Percentiles rank a stretch among this genome's conserved stretches.
Conservation (phyloP, 2,113 vertebrate species). For the Butorides virescens region DNA sequence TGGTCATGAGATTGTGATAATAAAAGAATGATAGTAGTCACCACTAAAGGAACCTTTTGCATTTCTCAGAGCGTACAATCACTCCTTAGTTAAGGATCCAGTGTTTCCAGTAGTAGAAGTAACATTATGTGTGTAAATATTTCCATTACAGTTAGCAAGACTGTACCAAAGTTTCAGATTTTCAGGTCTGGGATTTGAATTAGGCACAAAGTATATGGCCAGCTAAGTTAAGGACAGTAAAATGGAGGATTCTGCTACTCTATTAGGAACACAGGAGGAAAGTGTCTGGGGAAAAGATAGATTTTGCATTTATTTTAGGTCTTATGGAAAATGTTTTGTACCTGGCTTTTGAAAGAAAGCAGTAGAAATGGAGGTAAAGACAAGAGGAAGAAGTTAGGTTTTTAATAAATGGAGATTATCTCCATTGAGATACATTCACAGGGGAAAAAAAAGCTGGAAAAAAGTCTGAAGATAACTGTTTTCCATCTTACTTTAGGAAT, state of each 20-base stretch:
- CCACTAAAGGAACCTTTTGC: background rate
- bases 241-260: background rate
- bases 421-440: background rate
- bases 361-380: background rate
- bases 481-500: background rate
- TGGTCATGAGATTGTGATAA: background rate
- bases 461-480: background rate
- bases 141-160: background rate
- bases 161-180: background rate
- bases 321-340: background rate
- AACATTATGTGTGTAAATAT: background rate
- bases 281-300: background rate
- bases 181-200: background rate
- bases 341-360: background rate
- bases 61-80: background rate
- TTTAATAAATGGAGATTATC: background rate
- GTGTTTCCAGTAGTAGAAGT: background rate
- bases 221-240: background rate
- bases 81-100: background rate
- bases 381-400: background rate
- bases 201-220: background rate
- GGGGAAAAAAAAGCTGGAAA: background rate
- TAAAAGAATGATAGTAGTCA: background rate
- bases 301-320: background rate
- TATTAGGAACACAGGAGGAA: background rate